A percentile compares a stretch with the other conserved stretches of the same genome.
These are phyloP conservation scores for Stenodema calcarata DNA, from an alignment of 2,888 invertebrate genomes.

Conservation along the genomic window DNA sequence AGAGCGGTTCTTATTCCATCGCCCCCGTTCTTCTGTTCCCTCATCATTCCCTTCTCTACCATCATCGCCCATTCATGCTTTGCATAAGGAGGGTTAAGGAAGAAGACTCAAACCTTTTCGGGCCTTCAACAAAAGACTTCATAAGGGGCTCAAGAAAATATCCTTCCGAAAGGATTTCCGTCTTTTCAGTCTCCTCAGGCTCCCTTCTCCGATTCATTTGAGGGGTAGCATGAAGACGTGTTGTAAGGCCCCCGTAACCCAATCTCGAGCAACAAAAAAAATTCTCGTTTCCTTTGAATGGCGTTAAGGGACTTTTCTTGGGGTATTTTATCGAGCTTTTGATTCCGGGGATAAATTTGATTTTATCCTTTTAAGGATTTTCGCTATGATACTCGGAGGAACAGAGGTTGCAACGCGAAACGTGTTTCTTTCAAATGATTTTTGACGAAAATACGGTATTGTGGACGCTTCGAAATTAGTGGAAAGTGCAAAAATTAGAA, in stretches of 20 bases:
- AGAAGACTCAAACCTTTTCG: slow-evolving; percentile 9
- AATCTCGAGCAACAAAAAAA: background rate
- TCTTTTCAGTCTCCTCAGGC: slow-evolving; percentile 12
- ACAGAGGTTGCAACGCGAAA: no score
- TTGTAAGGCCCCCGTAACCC: background rate
- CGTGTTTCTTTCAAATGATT: no score
- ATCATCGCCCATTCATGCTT: background rate
- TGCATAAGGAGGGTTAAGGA: background rate
- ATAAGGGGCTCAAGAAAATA: slow-evolving; percentile 39
- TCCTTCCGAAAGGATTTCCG: background rate
- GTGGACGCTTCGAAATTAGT: no score
- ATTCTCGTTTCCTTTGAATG: background rate
- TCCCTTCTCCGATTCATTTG: background rate
- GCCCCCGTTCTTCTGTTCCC: background rate
- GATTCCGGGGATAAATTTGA: background rate
- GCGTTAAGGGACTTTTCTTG: background rate
- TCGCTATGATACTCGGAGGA: background rate
- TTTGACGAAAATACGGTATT: no score
- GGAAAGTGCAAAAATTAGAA: no score
- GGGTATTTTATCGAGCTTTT: background rate
- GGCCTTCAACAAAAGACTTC: slow-evolving; percentile 24
- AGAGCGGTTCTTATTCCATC: background rate
- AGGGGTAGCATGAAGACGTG: background rate
- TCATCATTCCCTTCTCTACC: no score
- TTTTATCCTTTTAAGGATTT: background rate